Evolutionary conservation across 2,113 vertebrate genomes (phyloP).

Genomic region (Salvelinus fontinalis): DNA sequence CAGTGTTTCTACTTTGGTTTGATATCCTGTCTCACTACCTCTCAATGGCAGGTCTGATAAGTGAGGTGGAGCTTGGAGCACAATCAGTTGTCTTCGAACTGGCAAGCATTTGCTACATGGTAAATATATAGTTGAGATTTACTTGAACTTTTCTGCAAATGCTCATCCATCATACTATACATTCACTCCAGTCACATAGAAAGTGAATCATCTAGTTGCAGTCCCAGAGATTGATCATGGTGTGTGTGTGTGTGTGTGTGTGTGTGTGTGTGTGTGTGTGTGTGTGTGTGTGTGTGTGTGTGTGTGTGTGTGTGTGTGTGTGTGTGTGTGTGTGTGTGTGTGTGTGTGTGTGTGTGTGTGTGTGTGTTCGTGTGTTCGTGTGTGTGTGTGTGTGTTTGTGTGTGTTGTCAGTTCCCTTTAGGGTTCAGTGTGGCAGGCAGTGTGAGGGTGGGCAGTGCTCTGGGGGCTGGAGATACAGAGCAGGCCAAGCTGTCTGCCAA

Average conservation of each 20-base stretch:
- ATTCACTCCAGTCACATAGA: not conserved
- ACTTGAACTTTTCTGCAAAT: not conserved
- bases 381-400: too few species aligned
- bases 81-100: slow-evolving; percentile 83
- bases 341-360: too few species aligned
- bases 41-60: slow-evolving; percentile 78
- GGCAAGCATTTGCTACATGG: slow-evolving; percentile 80
- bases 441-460: slow-evolving; percentile 82
- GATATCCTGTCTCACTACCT: slow-evolving; percentile 1
- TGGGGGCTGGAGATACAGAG: slow-evolving; percentile 77
- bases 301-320: slow-evolving; percentile 2
- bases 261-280: slow-evolving; percentile 15
- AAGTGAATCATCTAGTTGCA: not conserved
- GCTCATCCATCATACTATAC: too few species aligned
- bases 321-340: too few species aligned
- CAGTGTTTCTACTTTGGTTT: not conserved
- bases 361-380: too few species aligned
- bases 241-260: not conserved
- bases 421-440: slow-evolving; percentile 80
- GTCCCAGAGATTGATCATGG: slow-evolving; percentile 1
- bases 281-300: slow-evolving; percentile 17
- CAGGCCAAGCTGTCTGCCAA: slow-evolving; percentile 79
- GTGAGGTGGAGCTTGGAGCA: slow-evolving; percentile 84
- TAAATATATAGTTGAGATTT: slow-evolving; percentile 59
- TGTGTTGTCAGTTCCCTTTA: slow-evolving; percentile 75